A percentile compares a stretch with the other conserved stretches of the same genome.
Conservation (phyloP, 1,140 invertebrate species). For the Musca vetustissima region DNA sequence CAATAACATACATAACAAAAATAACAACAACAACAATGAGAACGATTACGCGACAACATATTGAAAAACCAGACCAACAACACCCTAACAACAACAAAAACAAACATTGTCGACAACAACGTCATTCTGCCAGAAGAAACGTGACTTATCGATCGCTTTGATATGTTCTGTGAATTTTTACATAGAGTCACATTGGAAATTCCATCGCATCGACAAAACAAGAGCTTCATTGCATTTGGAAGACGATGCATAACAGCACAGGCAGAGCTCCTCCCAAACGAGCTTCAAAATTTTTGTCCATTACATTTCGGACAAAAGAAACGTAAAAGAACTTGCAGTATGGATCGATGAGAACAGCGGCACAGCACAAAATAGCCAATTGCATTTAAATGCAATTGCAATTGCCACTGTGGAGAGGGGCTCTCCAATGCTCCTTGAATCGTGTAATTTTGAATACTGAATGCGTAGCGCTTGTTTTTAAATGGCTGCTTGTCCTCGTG, state of each 20-base stretch:
- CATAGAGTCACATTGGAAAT: conserved; percentile 6
- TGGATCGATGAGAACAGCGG: too few relatives aligned
- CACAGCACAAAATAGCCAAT: neutral
- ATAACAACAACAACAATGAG: neutral
- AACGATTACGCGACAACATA: neutral
- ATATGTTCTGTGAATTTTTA: conserved; percentile 31
- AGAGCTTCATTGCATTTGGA: neutral
- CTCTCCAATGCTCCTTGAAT: neutral
- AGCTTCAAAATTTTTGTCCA: too few relatives aligned
- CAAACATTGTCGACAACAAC: neutral
- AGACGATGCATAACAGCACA: neutral
- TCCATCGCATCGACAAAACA: neutral
- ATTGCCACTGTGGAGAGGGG: conserved; percentile 15
- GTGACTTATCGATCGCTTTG: conserved; percentile 33
- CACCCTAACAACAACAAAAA: conserved; percentile 5
- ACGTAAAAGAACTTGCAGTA: too few relatives aligned
- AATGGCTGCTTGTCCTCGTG: conserved; percentile 18
- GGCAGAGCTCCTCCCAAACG: too few relatives aligned
- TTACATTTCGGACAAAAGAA: too few relatives aligned
- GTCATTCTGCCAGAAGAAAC: conserved; percentile 28
- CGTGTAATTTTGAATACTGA: neutral
- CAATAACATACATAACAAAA: neutral
- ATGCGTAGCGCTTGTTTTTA: neutral
- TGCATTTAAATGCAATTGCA: conserved; percentile 22
- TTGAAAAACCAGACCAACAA: too few relatives aligned